Base-by-base conservation (phyloP, 1,140 invertebrate species). In the Cyclina sinensis region DNA sequence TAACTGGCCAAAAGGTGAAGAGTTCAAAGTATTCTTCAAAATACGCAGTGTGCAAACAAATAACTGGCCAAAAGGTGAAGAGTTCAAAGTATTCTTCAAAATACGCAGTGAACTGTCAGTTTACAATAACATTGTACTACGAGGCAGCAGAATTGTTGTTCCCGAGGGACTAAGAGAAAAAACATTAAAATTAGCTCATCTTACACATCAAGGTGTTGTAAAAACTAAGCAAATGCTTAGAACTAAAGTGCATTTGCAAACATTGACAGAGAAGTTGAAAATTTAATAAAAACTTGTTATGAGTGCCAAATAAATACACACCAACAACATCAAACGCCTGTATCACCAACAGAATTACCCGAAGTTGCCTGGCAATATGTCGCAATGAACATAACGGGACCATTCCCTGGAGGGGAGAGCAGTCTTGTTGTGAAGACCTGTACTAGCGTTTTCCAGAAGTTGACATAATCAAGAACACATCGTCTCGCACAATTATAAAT, bases 361-460 rank as follows among this genome's bases (percentile, higher is more conserved):
- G 18, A 37, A 11, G 74, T 37, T 30, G 83, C 85, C 14, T 93
- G 90, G 90, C 43, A 62, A 51, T 16, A 90, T 21, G 5, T 92
- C 14, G 87, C 86, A 4, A 48, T 88, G 2, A 91, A 93, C 51
- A 46, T 93, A 27, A 46, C 84, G 3, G 91, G 90, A n/a, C 83
- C 81, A 9, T 59, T 91, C 11, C 88, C 91, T 3, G 51, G 18
- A 0, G 82, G 70, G 5, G 48, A 92, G 30, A 81, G 85, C 27
- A 70, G 89, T 3, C 48, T 91, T 5, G 80, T 89, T 1, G 27
- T 90, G 16, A 89, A 9, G 91, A 92, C 83, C 79, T 91, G 27
- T 91, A 91, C n/a, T 32, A 5, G 21, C 14, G 79, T 1, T 83
- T 24, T 30, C 48, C 68, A 35, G 79, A 83, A 46, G 32, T 57